phyloP scores from a whole-genome alignment of 1,140 invertebrate genomes.

The Pinna nobilis region DNA sequence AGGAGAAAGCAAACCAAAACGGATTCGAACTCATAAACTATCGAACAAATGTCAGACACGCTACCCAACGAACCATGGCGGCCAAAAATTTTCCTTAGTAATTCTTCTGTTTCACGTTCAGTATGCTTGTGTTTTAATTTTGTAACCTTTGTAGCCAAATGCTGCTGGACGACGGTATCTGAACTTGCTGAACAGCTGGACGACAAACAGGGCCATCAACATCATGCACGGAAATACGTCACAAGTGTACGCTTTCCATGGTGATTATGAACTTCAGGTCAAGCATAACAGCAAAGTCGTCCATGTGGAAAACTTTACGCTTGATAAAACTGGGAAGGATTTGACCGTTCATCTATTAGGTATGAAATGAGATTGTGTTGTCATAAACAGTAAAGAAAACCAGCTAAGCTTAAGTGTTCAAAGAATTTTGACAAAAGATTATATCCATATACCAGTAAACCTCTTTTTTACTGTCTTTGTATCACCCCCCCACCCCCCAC shows the following conservation, averaged over 20 bases:
- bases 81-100: too few relatives aligned
- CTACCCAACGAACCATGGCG: too few relatives aligned
- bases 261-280: constrained; percentile 32
- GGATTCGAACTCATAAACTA: too few relatives aligned
- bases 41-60: too few relatives aligned
- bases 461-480: neutral
- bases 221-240: constrained; percentile 6
- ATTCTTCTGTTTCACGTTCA: too few relatives aligned
- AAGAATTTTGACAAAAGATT: too few relatives aligned
- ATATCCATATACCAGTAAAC: neutral
- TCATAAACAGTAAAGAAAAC: too few relatives aligned
- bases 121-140: neutral
- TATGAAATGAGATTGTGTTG: neutral
- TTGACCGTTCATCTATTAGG: constrained; percentile 14
- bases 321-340: constrained; percentile 23
- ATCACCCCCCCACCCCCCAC: neutral
- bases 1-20: neutral
- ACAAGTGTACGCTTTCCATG: constrained; percentile 34
- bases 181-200: constrained; percentile 32
- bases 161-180: constrained; percentile 39
- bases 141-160: constrained; percentile 32
- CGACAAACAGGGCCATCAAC: constrained; percentile 24
- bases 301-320: constrained; percentile 30
- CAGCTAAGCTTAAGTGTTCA: too few relatives aligned
- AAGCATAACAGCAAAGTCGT: constrained; percentile 40